Evolutionary conservation across 1,140 invertebrate genomes (phyloP), one percentile per base, ranked within the genome.

Genomic region (Drosophila kepulauana): DNA sequence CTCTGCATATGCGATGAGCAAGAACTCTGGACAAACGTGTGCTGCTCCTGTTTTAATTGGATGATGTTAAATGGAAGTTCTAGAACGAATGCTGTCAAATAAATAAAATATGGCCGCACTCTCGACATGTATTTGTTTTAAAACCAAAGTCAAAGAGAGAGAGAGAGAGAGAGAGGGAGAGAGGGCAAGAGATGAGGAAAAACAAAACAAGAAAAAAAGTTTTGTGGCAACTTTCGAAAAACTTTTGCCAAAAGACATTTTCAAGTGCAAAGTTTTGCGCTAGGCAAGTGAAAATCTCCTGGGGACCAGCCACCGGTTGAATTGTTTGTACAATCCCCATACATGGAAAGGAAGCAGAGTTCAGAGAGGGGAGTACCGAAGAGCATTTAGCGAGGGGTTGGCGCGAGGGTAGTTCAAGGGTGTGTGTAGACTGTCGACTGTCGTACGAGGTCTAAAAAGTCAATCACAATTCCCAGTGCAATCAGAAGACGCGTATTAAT

Each of bases 381-480:
- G 25, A 61, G n/a, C 8, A 13, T 54, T 49, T 25, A 25, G n/a
- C 13, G 28, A 54, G 51, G 51, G 51, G 6, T 35, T 6, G 33
- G 25, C 58, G 75, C 46, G 59, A 52, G 68, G 61, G 15, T 43
- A 49, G 61, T 74, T 64, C 71, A 63, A 57, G 81, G 41, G 54
- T 41, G 63, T 43, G 43, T 68, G 61, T 51, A 41, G 30, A 43
- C 25, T 13, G 62, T 38, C 35, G 59, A 43, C 13, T 45, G 68
- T 61, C 25, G 38, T 68, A 61, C 61, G 63, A 62, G 81, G 77
- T 89, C 85, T 84, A 88, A 85, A 90, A 89, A 89, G 85, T 90
- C 85, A 89, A 89, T 89, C 85, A 90, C 86, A 90, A 89, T 89
- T 89, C 85, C 85, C 85, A 89, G 78, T 81, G 86, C 85, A 89